Conservation (phyloP, 2,113 vertebrate genomes). For the Apeltes quadracus region DNA sequence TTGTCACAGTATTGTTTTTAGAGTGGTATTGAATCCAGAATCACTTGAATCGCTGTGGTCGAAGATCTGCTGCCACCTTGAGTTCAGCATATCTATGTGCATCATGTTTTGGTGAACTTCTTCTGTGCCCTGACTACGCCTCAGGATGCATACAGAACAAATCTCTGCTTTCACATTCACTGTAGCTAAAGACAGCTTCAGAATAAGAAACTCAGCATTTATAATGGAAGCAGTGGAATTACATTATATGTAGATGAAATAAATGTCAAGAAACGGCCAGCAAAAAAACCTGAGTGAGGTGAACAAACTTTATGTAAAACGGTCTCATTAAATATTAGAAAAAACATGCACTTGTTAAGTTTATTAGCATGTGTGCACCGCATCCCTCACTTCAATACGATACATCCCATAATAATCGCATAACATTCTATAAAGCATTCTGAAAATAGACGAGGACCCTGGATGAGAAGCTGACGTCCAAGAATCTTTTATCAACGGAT, state of each 20-base stretch:
- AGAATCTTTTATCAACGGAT: constrained; percentile 21
- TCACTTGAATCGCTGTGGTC: not conserved
- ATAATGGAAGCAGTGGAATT: not conserved
- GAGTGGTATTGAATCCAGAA: not conserved
- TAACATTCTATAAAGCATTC: not conserved
- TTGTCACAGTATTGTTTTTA: not conserved
- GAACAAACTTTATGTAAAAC: not conserved
- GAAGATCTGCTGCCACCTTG: constrained; percentile 30
- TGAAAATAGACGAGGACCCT: constrained; percentile 34
- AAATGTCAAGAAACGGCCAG: not conserved
- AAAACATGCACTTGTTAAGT: not conserved
- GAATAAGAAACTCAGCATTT: not conserved
- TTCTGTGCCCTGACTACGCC: not conserved
- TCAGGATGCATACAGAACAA: not conserved
- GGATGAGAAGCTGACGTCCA: constrained; percentile 13
- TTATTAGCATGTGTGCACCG: not conserved
- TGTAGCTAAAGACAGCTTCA: not conserved
- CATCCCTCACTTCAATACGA: not conserved
- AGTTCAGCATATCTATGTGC: constrained; percentile 1
- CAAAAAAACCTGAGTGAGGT: constrained; percentile 1
- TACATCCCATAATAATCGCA: not conserved
- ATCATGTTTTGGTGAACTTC: not conserved
- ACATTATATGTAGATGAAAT: not conserved
- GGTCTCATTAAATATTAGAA: constrained; percentile 4
- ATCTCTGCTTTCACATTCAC: not conserved